Evolutionary conservation across 2,888 invertebrate genomes (phyloP).

Genomic region (Hemicrepidius hirtus): DNA sequence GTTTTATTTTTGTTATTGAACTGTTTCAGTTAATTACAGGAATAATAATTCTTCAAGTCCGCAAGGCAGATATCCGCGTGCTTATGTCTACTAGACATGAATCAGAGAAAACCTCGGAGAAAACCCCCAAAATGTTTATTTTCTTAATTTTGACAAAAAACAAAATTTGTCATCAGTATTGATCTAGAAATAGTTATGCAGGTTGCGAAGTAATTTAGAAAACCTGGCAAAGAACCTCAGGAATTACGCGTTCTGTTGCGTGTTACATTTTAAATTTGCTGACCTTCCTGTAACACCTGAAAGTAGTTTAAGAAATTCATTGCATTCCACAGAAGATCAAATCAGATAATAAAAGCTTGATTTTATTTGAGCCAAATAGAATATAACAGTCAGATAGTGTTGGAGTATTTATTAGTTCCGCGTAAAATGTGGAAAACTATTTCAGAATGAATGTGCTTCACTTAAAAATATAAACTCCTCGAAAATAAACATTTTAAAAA

Average conservation of each 20-base stretch:
- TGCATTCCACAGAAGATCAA: no score
- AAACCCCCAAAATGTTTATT: no score
- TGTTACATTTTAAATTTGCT: neutral
- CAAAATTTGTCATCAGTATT: constrained; percentile 23
- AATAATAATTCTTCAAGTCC: no score
- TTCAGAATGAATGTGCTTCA: neutral
- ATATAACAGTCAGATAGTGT: neutral
- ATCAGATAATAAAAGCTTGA: no score
- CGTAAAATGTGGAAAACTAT: neutral
- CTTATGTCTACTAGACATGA: no score
- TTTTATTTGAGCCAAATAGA: neutral
- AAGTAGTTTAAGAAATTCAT: neutral
- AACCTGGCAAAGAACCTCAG: constrained; percentile 19
- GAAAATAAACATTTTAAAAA: neutral
- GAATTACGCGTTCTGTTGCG: constrained; percentile 29
- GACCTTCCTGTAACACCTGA: constrained; percentile 13
- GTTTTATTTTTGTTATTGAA: no score
- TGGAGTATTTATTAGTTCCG: neutral
- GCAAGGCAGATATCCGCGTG: no score
- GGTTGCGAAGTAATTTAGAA: constrained; percentile 23
- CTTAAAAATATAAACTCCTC: constrained; percentile 4
- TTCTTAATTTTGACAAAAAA: neutral
- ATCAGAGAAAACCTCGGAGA: no score
- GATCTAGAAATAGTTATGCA: constrained; percentile 20
- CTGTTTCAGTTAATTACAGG: no score